Conservation (phyloP, 2,797 vertebrate species). For the Parauchenoglanis ngamensis region DNA sequence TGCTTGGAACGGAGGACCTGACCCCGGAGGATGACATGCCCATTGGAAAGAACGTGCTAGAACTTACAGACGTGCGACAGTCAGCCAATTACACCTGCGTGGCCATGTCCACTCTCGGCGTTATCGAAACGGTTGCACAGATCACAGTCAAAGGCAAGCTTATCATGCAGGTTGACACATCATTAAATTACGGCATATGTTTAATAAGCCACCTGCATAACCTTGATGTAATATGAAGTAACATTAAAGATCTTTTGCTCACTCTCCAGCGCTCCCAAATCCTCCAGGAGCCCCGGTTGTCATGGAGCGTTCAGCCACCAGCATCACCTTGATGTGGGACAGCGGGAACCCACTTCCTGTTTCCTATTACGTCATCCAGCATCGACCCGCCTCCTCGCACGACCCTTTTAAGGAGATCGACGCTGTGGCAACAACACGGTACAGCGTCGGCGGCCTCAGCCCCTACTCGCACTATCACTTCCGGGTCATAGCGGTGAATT, state of each 20-base stretch:
- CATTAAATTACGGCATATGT: not conserved
- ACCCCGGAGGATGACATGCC: constrained; percentile 99
- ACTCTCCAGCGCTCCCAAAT: constrained; percentile 86
- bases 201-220: not conserved
- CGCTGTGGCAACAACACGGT: constrained; percentile 94
- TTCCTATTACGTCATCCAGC: constrained; percentile 95
- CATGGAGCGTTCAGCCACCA: constrained; percentile 96
- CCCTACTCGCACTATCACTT: constrained; percentile 98
- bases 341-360: constrained; percentile 97
- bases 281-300: constrained; percentile 90
- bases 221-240: not conserved
- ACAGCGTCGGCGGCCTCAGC: constrained; percentile 97
- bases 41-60: constrained; percentile 96
- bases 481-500: constrained; percentile 93
- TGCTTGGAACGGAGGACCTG: constrained; percentile 96
- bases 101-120: constrained; percentile 98
- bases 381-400: constrained; percentile 88
- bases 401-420: constrained; percentile 97
- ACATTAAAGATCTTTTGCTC: not conserved
- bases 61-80: constrained; percentile 95
- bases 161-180: not conserved
- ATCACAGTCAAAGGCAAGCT: constrained; percentile 93
- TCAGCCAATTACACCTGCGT: constrained; percentile 99
- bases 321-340: constrained; percentile 98
- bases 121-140: constrained; percentile 96